Evolutionary conservation across 1,140 invertebrate species (phyloP), one percentile per base, ranked within the genome.

Genomic region (Portunus trituberculatus): DNA sequence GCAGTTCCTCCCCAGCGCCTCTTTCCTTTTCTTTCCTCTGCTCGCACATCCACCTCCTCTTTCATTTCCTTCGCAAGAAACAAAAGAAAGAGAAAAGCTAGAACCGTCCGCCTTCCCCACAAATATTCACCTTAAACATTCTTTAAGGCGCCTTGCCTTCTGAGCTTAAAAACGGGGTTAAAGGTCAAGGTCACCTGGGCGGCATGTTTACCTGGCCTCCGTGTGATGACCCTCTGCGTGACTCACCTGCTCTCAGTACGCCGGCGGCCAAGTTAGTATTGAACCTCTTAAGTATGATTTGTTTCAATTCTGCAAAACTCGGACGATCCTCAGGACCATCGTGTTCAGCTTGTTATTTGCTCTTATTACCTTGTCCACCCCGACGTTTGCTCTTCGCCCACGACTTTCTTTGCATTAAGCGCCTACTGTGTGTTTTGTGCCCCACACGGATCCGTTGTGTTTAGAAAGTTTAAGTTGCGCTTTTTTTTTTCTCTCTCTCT

Each of bases 311-410:
- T n/a, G n/a, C 67, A 25, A 76, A 76, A n/a, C 67, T 76, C 1
- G 12, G 67, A 76, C 67, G 67, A 20, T 2, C 20, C 67, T 59
- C 25, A 0, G 20, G 25, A n/a, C 67, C 67, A 25, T 25, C 25
- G 67, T 76, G 67, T n/a, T 76, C 25, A 25, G 67, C 67, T n/a
- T 76, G 67, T 76, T 76, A n/a, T 76, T 76, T 76, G 67, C 67
- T 76, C 67, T 76, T 88, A 88, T 88, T 46, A 46, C 86, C 86
- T 32, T 88, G 86, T 88, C 32, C 86, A 45, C 29, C 10, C 86
- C 29, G 32, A 14, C 86, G 32, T 88, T 88, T 76, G 67, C 67
- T 76, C 67, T 76, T 12, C 67, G 67, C 67, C 67, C 67, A 76
- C 67, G 67, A 76, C 67, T n/a, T 76, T 76, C 67, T 76, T 76